Conservation (phyloP, 2,888 invertebrate species). For the Clistopyga incitator region DNA sequence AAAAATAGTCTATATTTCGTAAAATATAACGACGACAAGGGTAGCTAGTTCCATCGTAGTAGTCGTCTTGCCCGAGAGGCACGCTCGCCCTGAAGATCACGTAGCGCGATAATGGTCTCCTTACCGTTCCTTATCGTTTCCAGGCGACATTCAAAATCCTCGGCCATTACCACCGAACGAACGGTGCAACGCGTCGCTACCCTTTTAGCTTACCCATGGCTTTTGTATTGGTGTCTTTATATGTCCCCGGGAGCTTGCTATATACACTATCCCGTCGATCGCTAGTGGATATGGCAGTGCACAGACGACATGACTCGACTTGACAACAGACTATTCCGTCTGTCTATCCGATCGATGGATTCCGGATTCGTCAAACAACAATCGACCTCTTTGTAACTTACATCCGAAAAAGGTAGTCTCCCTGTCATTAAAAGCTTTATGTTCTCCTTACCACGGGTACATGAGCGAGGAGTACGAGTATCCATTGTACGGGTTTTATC, state of each 20-base stretch:
- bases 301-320: slow-evolving; percentile 35
- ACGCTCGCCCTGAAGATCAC: slow-evolving; percentile 79
- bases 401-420: slow-evolving; percentile 31
- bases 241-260: not conserved
- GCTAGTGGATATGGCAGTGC: not conserved
- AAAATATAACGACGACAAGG: slow-evolving; percentile 71
- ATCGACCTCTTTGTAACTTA: slow-evolving; percentile 30
- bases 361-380: slow-evolving; percentile 56
- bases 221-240: slow-evolving; percentile 48
- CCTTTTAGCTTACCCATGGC: slow-evolving; percentile 59
- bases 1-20: slow-evolving; percentile 37
- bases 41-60: slow-evolving; percentile 40
- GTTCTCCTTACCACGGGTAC: slow-evolving; percentile 61
- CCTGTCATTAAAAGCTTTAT: slow-evolving; percentile 63
- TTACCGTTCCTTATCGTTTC: slow-evolving; percentile 80
- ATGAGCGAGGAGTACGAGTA: slow-evolving; percentile 66
- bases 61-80: slow-evolving; percentile 61
- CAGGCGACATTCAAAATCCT: slow-evolving; percentile 82
- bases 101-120: slow-evolving; percentile 82
- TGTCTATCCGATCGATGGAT: slow-evolving; percentile 64
- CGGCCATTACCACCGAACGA: slow-evolving; percentile 67
- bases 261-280: not conserved
- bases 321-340: slow-evolving; percentile 68
- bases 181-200: slow-evolving; percentile 55
- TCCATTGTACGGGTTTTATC: slow-evolving; percentile 69